phyloP scores from a whole-genome alignment of 1,140 invertebrate species.

The Euschistus heros region DNA sequence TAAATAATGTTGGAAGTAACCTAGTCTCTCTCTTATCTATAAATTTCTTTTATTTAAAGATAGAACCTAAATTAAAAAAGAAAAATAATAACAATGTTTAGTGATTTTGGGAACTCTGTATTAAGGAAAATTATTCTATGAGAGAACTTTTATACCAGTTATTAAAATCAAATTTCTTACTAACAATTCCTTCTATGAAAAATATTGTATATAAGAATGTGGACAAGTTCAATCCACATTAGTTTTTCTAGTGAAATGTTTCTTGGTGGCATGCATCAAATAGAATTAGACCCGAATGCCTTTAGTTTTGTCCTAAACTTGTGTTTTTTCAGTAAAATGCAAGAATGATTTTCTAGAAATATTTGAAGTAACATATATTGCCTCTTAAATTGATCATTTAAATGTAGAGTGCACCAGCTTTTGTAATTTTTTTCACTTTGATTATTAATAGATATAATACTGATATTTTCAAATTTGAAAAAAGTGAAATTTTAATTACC shows the following conservation, averaged over 20 bases:
- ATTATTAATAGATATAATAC: background rate
- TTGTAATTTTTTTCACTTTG: slow-evolving; percentile 19
- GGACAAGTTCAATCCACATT: slow-evolving; percentile 21
- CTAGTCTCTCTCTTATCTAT: too few species aligned
- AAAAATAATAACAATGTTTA: background rate
- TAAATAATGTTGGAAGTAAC: too few species aligned
- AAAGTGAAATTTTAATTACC: too few species aligned
- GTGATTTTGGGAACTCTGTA: slow-evolving; percentile 6
- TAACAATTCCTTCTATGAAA: background rate
- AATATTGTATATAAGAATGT: slow-evolving; percentile 19
- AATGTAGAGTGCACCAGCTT: slow-evolving; percentile 24
- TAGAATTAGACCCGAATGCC: slow-evolving; percentile 25
- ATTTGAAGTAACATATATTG: slow-evolving; percentile 14
- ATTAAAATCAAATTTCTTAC: background rate
- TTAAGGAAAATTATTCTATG: background rate
- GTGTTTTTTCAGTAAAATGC: slow-evolving; percentile 16
- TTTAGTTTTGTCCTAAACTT: slow-evolving; percentile 18
- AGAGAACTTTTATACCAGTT: background rate
- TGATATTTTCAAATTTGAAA: too few species aligned
- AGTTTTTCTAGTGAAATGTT: slow-evolving; percentile 28
- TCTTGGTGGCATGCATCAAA: slow-evolving; percentile 33
- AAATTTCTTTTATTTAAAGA: too few species aligned
- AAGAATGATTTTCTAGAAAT: slow-evolving; percentile 20
- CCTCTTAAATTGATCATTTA: slow-evolving; percentile 31
- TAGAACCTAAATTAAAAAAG: too few species aligned